Conservation (phyloP, 2,113 vertebrate species). For the Indicator indicator region DNA sequence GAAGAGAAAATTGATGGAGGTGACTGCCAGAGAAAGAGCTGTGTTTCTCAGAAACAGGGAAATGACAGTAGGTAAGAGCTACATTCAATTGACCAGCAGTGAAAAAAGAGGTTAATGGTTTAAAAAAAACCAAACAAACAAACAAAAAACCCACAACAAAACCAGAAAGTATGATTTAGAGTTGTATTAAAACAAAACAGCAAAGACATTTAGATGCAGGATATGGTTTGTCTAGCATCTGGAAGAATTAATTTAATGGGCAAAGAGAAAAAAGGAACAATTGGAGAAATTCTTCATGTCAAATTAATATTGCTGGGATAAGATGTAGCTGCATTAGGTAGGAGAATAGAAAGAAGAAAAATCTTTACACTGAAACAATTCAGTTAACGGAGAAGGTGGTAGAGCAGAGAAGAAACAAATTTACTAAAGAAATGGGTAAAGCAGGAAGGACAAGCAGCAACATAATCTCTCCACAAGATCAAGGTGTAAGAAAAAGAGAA, state of each 20-base stretch:
- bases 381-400: no score
- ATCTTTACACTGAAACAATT: no score
- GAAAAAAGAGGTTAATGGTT: not conserved
- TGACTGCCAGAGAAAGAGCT: not conserved
- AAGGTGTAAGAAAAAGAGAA: no score
- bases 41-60: not conserved
- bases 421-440: no score
- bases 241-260: not conserved
- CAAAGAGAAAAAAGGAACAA: not conserved
- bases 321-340: no score
- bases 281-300: not conserved
- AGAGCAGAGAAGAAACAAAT: no score
- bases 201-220: not conserved
- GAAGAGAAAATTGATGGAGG: not conserved
- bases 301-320: not conserved
- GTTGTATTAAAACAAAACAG: not conserved
- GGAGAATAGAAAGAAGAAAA: no score
- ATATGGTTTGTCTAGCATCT: not conserved
- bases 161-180: not conserved
- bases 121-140: not conserved
- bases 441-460: no score
- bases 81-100: not conserved
- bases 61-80: not conserved
- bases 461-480: no score
- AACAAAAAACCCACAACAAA: no score